Evolutionary conservation across 2,113 vertebrate species (phyloP).

Genomic region (Brachyistius frenatus): DNA sequence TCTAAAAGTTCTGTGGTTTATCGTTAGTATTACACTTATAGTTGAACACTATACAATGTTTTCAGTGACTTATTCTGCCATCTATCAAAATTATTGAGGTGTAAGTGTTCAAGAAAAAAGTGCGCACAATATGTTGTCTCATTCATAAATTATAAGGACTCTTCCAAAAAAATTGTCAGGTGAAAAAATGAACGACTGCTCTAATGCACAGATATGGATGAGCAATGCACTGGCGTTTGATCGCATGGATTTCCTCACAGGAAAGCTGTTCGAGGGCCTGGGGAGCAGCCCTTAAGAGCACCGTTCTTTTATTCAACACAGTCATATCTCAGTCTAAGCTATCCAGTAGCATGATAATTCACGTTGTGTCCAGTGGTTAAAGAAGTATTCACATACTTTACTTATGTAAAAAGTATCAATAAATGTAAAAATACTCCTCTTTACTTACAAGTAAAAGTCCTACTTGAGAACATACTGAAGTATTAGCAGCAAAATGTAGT

Average conservation of each 20-base stretch:
- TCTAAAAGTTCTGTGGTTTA: no score
- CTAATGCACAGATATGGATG: not conserved
- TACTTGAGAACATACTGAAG: no score
- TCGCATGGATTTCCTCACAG: constrained; percentile 18
- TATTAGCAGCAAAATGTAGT: no score
- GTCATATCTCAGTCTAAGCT: constrained; percentile 9
- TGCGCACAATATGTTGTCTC: not conserved
- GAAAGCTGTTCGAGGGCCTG: constrained; percentile 2
- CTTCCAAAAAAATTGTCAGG: no score
- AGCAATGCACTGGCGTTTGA: constrained; percentile 5
- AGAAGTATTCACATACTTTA: no score
- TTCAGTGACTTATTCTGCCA: not conserved
- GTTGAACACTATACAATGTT: not conserved
- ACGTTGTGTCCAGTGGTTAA: no score
- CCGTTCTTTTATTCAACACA: constrained; percentile 14
- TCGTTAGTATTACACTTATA: no score
- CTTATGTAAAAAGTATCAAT: no score
- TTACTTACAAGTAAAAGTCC: no score
- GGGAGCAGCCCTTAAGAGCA: not conserved
- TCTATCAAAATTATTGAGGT: not conserved
- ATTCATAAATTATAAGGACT: not conserved
- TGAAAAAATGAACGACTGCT: no score
- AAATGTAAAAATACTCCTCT: no score
- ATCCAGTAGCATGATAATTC: constrained; percentile 9
- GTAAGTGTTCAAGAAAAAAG: not conserved